A percentile compares a stretch with the other conserved stretches of the same genome.
Evolutionary conservation across 2,113 vertebrate genomes (phyloP).

Genomic region (Casuarius casuarius): DNA sequence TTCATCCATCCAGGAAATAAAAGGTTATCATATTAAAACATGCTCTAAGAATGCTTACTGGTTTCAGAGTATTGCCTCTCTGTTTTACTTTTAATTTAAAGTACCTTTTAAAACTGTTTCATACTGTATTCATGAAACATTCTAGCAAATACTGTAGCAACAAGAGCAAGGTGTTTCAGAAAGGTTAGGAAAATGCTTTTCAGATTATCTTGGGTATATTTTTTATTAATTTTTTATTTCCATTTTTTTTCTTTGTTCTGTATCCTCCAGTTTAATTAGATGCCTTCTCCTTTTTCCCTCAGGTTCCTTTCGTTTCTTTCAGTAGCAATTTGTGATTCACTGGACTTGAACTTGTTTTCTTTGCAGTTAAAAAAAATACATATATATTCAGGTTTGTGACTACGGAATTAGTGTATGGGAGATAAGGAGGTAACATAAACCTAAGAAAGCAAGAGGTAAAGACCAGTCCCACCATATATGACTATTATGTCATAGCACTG

Average conservation of each 20-base stretch:
- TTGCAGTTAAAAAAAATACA: background rate
- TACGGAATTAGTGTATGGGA: background rate
- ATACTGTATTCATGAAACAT: background rate
- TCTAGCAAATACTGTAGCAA: background rate
- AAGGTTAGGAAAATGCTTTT: background rate
- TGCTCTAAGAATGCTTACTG: background rate
- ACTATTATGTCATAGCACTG: background rate
- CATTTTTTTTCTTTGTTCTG: background rate
- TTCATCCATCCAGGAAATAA: constrained; percentile 11
- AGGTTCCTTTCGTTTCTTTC: background rate
- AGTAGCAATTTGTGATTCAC: background rate
- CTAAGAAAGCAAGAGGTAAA: background rate
- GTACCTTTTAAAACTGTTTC: background rate
- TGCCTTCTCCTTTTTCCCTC: background rate
- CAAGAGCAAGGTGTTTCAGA: background rate
- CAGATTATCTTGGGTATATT: background rate
- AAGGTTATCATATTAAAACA: background rate
- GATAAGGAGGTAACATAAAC: background rate
- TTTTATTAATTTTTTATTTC: background rate
- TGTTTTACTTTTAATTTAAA: background rate
- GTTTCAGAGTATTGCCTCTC: background rate
- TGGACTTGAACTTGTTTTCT: background rate
- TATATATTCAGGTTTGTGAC: background rate
- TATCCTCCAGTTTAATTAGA: background rate
- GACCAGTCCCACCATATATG: background rate